Percentiles rank a stretch among this genome's conserved stretches.
phyloP scores from a whole-genome alignment of 2,888 invertebrate genomes.

The Deilephila porcellus region DNA sequence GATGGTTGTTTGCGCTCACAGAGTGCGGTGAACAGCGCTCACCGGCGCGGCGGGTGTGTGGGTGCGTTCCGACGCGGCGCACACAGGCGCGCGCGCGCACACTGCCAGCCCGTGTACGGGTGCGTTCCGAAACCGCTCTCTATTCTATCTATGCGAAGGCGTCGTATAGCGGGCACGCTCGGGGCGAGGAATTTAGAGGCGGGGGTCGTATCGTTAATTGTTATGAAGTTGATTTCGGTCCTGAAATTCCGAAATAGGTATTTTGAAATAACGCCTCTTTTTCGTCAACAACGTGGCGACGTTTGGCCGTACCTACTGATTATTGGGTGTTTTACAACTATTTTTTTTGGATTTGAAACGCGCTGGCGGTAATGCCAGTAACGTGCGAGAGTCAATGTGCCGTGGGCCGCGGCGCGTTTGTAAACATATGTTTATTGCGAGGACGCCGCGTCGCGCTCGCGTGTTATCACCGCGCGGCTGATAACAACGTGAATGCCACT shows the following conservation, averaged over 20 bases:
- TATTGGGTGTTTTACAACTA: slow-evolving; percentile 24
- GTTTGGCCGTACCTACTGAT: slow-evolving; percentile 40
- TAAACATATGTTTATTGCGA: slow-evolving; percentile 54
- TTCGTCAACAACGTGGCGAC: slow-evolving; percentile 61
- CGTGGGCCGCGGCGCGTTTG: slow-evolving; percentile 34
- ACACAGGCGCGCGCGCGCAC: slow-evolving; percentile 54
- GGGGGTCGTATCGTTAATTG: slow-evolving; percentile 85
- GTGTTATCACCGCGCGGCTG: slow-evolving; percentile 66
- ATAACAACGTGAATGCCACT: slow-evolving; percentile 71
- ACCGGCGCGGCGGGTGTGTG: slow-evolving; percentile 78
- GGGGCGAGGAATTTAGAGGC: slow-evolving; percentile 85
- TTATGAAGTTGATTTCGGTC: slow-evolving; percentile 85
- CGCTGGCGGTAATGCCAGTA: not conserved
- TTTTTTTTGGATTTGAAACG: slow-evolving; percentile 34
- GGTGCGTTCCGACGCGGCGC: slow-evolving; percentile 62
- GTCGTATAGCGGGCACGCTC: slow-evolving; percentile 84
- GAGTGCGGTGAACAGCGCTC: slow-evolving; percentile 86
- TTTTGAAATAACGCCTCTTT: slow-evolving; percentile 83
- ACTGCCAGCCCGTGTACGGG: slow-evolving; percentile 67
- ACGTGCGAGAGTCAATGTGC: slow-evolving; percentile 18
- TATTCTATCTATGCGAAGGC: slow-evolving; percentile 85
- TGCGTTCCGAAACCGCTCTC: slow-evolving; percentile 85
- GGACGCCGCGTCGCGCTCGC: slow-evolving; percentile 32
- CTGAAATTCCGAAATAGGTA: slow-evolving; percentile 84
- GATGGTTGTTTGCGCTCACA: slow-evolving; percentile 86